Evolutionary conservation across 2,797 vertebrate genomes (phyloP).

Genomic region (Smutsia temminckii): DNA sequence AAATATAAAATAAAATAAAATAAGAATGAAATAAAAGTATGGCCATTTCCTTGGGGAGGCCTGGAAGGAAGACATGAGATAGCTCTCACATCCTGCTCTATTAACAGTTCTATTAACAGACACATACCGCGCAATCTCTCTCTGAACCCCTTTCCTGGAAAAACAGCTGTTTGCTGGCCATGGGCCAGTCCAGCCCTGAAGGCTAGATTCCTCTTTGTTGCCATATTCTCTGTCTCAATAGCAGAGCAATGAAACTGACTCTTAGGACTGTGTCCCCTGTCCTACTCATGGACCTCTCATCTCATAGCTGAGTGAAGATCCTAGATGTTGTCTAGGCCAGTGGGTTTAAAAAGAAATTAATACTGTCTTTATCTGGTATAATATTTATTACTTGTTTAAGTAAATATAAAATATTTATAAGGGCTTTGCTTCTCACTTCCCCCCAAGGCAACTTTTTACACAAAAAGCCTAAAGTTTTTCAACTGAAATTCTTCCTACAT

Average conservation of each 20-base stretch:
- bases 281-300: not conserved
- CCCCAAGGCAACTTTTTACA: constrained; percentile 2
- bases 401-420: constrained; percentile 46
- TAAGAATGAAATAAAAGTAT: constrained; percentile 48
- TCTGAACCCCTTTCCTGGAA: constrained; percentile 48
- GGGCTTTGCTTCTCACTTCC: not conserved
- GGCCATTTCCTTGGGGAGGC: not conserved
- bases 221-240: constrained; percentile 9
- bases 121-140: constrained; percentile 6
- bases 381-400: constrained; percentile 41
- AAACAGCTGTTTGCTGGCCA: constrained; percentile 18
- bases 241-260: constrained; percentile 14
- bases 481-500: constrained; percentile 30
- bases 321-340: not conserved
- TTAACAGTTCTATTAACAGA: constrained; percentile 27
- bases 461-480: constrained; percentile 41
- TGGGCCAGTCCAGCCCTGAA: not conserved
- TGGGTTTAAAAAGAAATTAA: constrained; percentile 48
- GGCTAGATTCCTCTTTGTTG: not conserved
- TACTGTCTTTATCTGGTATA: constrained; percentile 2
- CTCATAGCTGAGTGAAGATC: not conserved
- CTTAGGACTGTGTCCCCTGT: not conserved
- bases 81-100: not conserved
- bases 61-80: constrained; percentile 43
- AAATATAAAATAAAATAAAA: constrained; percentile 46